Percentiles rank a stretch among this genome's conserved stretches.
Conservation (phyloP, 2,888 invertebrate genomes). For the Pterobdella sp. region DNA sequence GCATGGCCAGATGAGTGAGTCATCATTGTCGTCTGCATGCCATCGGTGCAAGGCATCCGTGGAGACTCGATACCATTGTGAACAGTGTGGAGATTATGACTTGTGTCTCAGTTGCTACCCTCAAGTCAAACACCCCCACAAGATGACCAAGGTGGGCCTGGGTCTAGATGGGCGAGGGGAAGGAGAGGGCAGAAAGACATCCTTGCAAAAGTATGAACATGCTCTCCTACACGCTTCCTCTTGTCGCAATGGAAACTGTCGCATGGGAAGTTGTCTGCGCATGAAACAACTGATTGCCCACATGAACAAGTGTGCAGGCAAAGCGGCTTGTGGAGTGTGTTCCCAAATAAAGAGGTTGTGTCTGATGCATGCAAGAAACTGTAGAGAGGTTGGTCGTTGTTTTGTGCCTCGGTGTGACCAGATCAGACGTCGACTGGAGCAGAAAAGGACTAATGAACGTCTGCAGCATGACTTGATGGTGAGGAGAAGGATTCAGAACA, state of each 20-base stretch:
- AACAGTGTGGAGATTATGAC: constrained; percentile 95
- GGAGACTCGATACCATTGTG: constrained; percentile 90
- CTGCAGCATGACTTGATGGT: constrained; percentile 89
- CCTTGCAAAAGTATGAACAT: constrained; percentile 83
- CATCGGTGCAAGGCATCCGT: constrained; percentile 92
- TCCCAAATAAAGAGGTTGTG: constrained; percentile 96
- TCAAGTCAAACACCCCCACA: constrained; percentile 88
- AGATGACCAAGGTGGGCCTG: constrained; percentile 85
- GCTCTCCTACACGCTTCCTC: constrained; percentile 92
- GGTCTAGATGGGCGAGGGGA: constrained; percentile 31
- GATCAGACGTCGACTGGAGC: constrained; percentile 92
- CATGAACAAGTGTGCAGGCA: constrained; percentile 96
- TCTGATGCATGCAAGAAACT: constrained; percentile 97
- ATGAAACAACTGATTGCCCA: constrained; percentile 82
- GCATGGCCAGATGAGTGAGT: constrained; percentile 95
- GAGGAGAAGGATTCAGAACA: constrained; percentile 58
- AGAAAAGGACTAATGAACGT: constrained; percentile 89
- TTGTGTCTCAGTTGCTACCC: constrained; percentile 89
- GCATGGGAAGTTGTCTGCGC: constrained; percentile 91
- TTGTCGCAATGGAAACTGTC: constrained; percentile 96
- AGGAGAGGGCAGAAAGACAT: not conserved
- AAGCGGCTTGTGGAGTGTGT: constrained; percentile 97
- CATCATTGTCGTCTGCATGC: constrained; percentile 89
- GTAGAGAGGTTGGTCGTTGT: constrained; percentile 76
- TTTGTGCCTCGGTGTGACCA: constrained; percentile 97